Base-by-base conservation (phyloP, 2,888 invertebrate genomes). In the Philopedon plagiatum region DNA sequence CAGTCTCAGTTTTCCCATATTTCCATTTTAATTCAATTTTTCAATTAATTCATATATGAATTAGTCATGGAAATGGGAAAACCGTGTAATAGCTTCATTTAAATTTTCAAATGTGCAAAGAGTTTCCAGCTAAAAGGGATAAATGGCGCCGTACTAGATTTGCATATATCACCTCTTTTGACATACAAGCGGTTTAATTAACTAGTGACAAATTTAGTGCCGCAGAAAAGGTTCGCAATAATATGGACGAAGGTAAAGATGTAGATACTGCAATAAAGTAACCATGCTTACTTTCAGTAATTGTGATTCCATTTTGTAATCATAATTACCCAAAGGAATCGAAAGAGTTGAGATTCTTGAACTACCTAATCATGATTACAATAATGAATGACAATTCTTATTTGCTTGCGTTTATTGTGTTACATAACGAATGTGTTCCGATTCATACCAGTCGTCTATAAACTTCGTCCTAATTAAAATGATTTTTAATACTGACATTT, bases 161-260 rank as follows among this genome's bases (percentile, higher is more conserved):
- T 77, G 76, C 77, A 77, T 78, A 76, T 66, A 74, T 78, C 75
- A 74, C 74, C 69, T 71, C 75, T 73, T 75, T 75, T 74, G 71
- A 73, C 76, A 77, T 70, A 76, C 75, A 75, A 74, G 76, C 60
- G 71, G 76, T 74, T 75, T 73, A 75, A 75, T 76, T 75, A 76
- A 77, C 72, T 56, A 71, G 72, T 76, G 76, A 75, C 74, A 76
- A 74, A 54, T 77, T 77, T 65, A 65, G 63, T 37, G 51, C 51
- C 51, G 0, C 29, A 18, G 51, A 29, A 54, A 29, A 54, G 60
- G 77, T 54, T 29, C 29, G 51, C 29, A n/a, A 23, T 8, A 18
- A 18, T 29, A 13, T 29, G 9, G 23, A 11, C 3, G 26, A 49
- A n/a, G 41, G n/a, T 49, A 26, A 46, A 39, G 34, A 34, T 34